A percentile compares a stretch with the other conserved stretches of the same genome.
phyloP scores from a whole-genome alignment of 1,140 invertebrate species.

The Papilio polyxenes region DNA sequence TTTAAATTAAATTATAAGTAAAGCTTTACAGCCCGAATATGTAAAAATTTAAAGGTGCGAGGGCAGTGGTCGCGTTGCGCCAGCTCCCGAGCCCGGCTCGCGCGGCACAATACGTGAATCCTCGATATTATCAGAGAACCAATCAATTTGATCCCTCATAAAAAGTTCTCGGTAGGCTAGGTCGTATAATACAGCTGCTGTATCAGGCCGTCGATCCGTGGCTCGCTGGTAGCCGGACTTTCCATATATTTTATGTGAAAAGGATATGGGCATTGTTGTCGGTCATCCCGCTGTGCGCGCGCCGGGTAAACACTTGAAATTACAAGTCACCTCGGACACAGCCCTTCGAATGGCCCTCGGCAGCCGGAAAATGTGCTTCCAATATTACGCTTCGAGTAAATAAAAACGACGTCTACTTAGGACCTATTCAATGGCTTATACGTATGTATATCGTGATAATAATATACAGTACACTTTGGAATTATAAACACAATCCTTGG shows the following conservation, averaged over 20 bases:
- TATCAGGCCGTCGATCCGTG: conserved; percentile 73
- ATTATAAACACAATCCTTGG: background rate
- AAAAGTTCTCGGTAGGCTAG: conserved; percentile 75
- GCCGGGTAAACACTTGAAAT: conserved; percentile 78
- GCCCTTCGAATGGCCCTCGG: conserved; percentile 46
- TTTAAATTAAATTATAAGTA: conserved; percentile 24
- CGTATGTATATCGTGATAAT: conserved; percentile 24
- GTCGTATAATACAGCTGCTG: conserved; percentile 63
- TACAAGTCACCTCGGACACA: conserved; percentile 71
- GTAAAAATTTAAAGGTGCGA: conserved; percentile 56
- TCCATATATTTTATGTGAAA: conserved; percentile 80
- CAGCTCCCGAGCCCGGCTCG: conserved; percentile 37
- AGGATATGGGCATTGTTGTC: conserved; percentile 77
- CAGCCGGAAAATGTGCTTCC: conserved; percentile 70
- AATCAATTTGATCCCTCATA: conserved; percentile 80
- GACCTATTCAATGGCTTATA: conserved; percentile 10
- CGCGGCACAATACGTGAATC: conserved; percentile 63
- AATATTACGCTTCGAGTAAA: conserved; percentile 75
- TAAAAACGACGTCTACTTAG: conserved; percentile 57
- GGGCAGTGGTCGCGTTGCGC: conserved; percentile 42
- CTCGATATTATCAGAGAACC: conserved; percentile 75
- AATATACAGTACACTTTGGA: background rate
- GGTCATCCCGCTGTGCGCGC: conserved; percentile 67
- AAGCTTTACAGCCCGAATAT: conserved; percentile 35
- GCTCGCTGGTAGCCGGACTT: conserved; percentile 70